These are phyloP conservation scores for Myopa testacea DNA, from an alignment of 2,888 invertebrate genomes.

Conservation along the genomic window DNA sequence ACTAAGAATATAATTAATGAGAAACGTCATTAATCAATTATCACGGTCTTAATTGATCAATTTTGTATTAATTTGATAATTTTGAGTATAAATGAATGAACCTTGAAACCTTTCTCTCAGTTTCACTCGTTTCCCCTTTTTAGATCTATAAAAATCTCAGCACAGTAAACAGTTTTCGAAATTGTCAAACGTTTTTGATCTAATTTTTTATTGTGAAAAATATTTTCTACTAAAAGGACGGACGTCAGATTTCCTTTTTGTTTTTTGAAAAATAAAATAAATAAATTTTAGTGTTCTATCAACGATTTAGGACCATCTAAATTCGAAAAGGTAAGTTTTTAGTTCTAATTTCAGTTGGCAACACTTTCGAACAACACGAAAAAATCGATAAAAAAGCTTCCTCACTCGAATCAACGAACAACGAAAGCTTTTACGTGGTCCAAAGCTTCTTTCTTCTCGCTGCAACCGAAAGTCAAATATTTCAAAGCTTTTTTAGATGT, in stretches of 20 bases:
- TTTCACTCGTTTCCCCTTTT: neutral
- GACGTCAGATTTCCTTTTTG: neutral
- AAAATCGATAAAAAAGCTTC: neutral
- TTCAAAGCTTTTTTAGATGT: no score
- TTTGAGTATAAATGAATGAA: neutral
- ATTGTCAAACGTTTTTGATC: slow-evolving; percentile 2
- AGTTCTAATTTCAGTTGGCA: neutral
- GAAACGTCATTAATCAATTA: no score
- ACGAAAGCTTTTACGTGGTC: no score
- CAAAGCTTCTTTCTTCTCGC: no score
- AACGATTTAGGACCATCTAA: neutral
- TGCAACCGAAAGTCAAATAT: no score
- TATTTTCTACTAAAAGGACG: neutral
- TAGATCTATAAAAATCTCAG: neutral
- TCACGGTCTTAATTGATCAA: no score
- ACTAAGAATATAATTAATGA: no score
- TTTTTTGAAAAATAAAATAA: neutral
- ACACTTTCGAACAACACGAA: neutral
- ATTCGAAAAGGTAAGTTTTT: slow-evolving; percentile 17
- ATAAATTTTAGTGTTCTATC: slow-evolving; percentile 4
- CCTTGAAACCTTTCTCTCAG: neutral
- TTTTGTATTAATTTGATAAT: neutral
- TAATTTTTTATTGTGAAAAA: neutral
- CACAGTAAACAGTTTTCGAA: slow-evolving; percentile 13
- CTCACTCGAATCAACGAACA: no score